Evolutionary conservation across 2,797 vertebrate species (phyloP).

Genomic region (Anguilla anguilla): DNA sequence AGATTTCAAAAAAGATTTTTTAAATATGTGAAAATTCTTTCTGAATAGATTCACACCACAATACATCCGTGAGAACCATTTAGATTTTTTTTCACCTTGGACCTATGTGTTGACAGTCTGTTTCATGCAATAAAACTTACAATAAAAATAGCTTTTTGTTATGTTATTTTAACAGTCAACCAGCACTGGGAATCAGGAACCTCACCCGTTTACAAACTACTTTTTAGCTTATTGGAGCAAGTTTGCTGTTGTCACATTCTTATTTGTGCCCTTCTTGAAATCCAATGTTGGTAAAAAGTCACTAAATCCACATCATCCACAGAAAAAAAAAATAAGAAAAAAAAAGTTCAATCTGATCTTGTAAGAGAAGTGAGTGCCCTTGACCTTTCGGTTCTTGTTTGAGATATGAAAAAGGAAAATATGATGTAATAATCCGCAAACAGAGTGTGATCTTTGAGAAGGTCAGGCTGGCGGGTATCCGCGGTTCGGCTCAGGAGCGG

Average conservation of each 20-base stretch:
- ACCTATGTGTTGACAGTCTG: not conserved
- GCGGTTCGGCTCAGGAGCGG: not conserved
- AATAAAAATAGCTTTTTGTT: not conserved
- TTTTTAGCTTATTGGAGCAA: no score
- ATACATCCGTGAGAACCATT: not conserved
- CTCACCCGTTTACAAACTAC: not conserved
- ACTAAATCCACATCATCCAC: conserved; percentile 1
- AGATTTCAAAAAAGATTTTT: not conserved
- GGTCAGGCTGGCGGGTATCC: not conserved
- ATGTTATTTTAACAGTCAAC: not conserved
- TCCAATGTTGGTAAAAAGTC: not conserved
- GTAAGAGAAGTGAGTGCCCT: not conserved
- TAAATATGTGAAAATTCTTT: not conserved
- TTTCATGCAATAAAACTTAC: not conserved
- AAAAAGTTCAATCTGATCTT: conserved; percentile 16
- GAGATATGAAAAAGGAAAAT: conserved; percentile 5
- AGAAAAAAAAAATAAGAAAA: not conserved
- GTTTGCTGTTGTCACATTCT: not conserved
- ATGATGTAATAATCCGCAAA: conserved; percentile 21
- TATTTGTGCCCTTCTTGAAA: conserved; percentile 17
- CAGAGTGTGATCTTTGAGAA: conserved; percentile 11
- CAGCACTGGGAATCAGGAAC: not conserved
- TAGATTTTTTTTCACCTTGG: not conserved
- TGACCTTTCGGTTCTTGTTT: conserved; percentile 10
- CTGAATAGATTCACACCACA: not conserved